A percentile compares a stretch with the other conserved stretches of the same genome.
phyloP scores from a whole-genome alignment of 2,888 invertebrate species.

The Labia minor region DNA sequence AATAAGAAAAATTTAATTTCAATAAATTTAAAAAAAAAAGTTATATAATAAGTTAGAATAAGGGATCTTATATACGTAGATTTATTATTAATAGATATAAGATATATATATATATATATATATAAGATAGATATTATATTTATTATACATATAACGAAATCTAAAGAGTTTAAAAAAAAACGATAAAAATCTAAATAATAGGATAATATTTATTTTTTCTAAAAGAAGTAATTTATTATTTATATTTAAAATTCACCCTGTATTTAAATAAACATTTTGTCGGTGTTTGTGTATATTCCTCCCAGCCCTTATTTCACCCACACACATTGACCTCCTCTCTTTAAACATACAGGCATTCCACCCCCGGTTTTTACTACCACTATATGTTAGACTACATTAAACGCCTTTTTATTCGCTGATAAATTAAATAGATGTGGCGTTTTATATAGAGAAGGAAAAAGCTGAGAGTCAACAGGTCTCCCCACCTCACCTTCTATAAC shows the following conservation, averaged over 20 bases:
- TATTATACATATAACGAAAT: too few species aligned
- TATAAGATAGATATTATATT: too few species aligned
- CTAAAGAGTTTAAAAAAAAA: too few species aligned
- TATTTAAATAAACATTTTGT: constrained; percentile 7
- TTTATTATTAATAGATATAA: too few species aligned
- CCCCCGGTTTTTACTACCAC: neutral
- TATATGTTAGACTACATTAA: constrained; percentile 1
- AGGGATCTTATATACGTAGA: too few species aligned
- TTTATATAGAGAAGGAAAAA: neutral
- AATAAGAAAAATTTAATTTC: too few species aligned
- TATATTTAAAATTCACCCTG: neutral
- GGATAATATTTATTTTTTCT: neutral
- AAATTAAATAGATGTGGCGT: constrained; percentile 13
- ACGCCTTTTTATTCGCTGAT: constrained; percentile 7
- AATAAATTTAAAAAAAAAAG: too few species aligned
- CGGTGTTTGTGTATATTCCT: neutral
- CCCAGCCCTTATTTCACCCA: neutral
- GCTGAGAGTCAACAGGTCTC: constrained; percentile 3
- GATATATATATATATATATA: too few species aligned
- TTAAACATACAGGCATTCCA: neutral
- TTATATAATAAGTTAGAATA: too few species aligned
- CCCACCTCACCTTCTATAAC: neutral
- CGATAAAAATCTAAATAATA: too few species aligned
- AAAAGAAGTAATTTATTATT: neutral
- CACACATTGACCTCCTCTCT: too few species aligned